Percentiles rank a stretch among this genome's conserved stretches.
phyloP scores from a whole-genome alignment of 2,113 vertebrate genomes.

The Solea senegalensis region DNA sequence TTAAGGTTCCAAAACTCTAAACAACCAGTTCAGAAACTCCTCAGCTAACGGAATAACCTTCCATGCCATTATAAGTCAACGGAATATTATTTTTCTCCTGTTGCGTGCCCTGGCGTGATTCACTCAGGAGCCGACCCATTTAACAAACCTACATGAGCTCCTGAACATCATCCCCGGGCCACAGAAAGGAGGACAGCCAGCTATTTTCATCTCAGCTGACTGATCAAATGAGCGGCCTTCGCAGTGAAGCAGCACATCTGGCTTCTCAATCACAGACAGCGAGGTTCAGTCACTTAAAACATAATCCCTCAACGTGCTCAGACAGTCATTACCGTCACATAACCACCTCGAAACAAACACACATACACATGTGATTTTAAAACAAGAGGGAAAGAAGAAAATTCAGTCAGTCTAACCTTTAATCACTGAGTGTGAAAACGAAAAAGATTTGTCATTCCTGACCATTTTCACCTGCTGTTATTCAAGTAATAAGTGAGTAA shows the following conservation, averaged over 20 bases:
- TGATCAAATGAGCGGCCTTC: slow-evolving; percentile 13
- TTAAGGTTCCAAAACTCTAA: no score
- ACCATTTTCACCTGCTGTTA: slow-evolving; percentile 28
- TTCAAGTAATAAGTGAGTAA: slow-evolving; percentile 34
- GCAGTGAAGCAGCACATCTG: slow-evolving; percentile 27
- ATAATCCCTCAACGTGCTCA: background rate
- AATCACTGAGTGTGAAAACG: background rate
- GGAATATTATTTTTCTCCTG: no score
- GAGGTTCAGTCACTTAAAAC: slow-evolving; percentile 6
- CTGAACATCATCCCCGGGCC: slow-evolving; percentile 19
- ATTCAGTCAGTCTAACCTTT: background rate
- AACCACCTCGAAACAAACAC: background rate
- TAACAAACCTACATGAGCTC: slow-evolving; percentile 62
- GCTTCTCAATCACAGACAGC: background rate
- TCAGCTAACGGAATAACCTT: no score
- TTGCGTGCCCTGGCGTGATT: slow-evolving; percentile 12
- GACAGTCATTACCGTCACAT: background rate
- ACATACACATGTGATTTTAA: background rate
- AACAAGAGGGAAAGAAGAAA: background rate
- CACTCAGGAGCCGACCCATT: slow-evolving; percentile 64
- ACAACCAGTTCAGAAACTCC: no score
- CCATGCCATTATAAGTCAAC: no score
- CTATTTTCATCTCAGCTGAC: slow-evolving; percentile 67
- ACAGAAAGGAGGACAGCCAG: slow-evolving; percentile 59
- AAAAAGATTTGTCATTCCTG: background rate